A percentile compares a stretch with the other conserved stretches of the same genome.
phyloP scores from a whole-genome alignment of 1,140 invertebrate genomes.

The Sweltsa coloradensis region DNA sequence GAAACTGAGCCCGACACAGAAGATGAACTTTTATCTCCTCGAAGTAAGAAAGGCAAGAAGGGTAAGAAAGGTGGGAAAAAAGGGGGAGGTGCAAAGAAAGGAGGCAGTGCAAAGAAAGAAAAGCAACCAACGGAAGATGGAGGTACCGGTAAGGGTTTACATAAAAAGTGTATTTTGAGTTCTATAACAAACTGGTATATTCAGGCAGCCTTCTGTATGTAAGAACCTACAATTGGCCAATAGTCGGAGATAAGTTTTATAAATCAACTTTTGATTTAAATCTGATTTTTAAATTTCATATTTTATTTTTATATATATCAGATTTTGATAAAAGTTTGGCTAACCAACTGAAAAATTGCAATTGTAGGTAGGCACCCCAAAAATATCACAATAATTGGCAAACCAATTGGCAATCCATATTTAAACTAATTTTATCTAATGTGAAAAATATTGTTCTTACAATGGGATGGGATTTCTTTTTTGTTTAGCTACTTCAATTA shows the following conservation, averaged over 20 bases:
- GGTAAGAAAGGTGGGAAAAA: slow-evolving; percentile 28
- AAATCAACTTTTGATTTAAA: not conserved
- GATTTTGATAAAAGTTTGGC: too few species aligned
- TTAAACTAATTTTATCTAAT: too few species aligned
- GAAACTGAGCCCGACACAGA: slow-evolving; percentile 1
- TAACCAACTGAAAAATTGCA: too few species aligned
- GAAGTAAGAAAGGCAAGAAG: slow-evolving; percentile 24
- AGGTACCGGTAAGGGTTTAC: not conserved
- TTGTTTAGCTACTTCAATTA: too few species aligned
- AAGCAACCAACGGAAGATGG: not conserved
- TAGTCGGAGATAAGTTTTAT: not conserved
- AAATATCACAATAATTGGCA: too few species aligned
- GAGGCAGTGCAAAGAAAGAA: not conserved
- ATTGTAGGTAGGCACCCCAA: too few species aligned
- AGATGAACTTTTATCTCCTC: not conserved
- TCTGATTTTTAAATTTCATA: not conserved
- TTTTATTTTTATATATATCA: too few species aligned
- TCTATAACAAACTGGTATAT: not conserved
- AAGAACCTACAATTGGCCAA: not conserved
- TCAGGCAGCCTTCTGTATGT: too few species aligned
- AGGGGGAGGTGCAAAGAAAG: slow-evolving; percentile 9
- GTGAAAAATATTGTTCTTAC: too few species aligned
- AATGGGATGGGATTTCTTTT: too few species aligned
- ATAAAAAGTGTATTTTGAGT: not conserved
- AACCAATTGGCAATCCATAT: too few species aligned